Base-by-base conservation (phyloP, 2,113 vertebrate genomes). In the Labeo rohita region DNA sequence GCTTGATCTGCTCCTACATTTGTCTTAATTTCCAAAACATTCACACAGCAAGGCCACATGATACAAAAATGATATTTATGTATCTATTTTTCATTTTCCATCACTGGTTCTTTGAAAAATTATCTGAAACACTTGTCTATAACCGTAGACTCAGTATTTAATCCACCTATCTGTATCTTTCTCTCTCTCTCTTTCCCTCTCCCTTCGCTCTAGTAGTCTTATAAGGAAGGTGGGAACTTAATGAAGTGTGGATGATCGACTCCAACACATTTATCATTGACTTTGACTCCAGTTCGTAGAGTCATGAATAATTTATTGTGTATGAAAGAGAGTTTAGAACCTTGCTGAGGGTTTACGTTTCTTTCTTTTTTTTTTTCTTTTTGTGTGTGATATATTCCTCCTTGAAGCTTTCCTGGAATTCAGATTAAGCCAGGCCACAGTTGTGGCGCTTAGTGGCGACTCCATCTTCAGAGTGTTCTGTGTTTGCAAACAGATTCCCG, bases 301-400 rank as follows among this genome's bases (percentile, higher is more conserved):
- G 90, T 89, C 86, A 91, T 94, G 93, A 93, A 94, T 94, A 92
- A 93, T 94, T 92, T 93, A 94, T 90, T 91, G 90, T 93, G 92
- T 92, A 92, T 93, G 91, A 94, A 93, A 89, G 90, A 91, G 90
- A 92, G 89, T 93, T 93, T 92, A 91, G 89, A 93, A 91, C 89
- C 92, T 85, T 89, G 91, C 92, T 86, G 84, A 87, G 80, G 87
- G 87, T 90, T 90, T 84, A 87, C 70, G 15, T 28, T 6, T 18
- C 3, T 39, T 16, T 72, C 23, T 16, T 66, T 15, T 82, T 52
- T 50, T 75, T 49, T 82, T 21, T 45, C n/a, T 82, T 4, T 82
- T 8, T 61, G 56, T 47, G 6, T 86, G 59, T 91, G 92, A 93
- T 93, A 85, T 93, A 92, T 93, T 92, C 90, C 90, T 92, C 93